Evolutionary conservation across 1,140 invertebrate genomes (phyloP).

Genomic region (Polypedilum pembai): DNA sequence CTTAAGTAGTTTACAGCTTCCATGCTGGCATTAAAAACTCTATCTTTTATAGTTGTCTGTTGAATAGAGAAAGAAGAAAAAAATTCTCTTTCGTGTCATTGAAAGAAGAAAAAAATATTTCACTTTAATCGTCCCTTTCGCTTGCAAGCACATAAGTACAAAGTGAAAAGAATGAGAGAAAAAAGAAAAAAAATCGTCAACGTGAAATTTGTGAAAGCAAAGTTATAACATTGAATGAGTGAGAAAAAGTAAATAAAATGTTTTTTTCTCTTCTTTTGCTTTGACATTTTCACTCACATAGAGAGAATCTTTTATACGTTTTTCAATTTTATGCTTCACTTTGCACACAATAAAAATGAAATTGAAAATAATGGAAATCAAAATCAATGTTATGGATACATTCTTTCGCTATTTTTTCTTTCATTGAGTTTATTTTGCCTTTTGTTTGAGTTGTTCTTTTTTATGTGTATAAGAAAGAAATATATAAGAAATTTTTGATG

Average conservation of each 20-base stretch:
- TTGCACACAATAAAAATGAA: conserved; percentile 16
- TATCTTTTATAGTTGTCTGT: no score
- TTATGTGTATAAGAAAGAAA: no score
- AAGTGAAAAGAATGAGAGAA: not conserved
- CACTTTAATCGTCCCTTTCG: no score
- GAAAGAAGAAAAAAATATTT: no score
- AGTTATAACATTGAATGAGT: not conserved
- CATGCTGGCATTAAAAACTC: no score
- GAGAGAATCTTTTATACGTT: not conserved
- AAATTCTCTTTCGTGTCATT: no score
- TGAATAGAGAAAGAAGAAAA: no score
- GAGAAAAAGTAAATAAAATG: not conserved
- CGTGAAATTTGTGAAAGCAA: not conserved
- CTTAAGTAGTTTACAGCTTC: no score
- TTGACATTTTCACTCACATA: not conserved
- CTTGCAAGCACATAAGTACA: no score
- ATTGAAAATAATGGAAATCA: conserved; percentile 28
- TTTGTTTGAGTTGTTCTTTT: no score
- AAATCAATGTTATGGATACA: conserved; percentile 25
- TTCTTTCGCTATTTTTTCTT: not conserved
- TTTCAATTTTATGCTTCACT: conserved; percentile 28
- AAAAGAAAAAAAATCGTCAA: not conserved
- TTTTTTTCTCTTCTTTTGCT: not conserved
- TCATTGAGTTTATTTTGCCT: no score
- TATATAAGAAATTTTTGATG: no score